These are phyloP conservation scores for Ips typographus DNA, from an alignment of 1,140 invertebrate species.

Conservation along the genomic window DNA sequence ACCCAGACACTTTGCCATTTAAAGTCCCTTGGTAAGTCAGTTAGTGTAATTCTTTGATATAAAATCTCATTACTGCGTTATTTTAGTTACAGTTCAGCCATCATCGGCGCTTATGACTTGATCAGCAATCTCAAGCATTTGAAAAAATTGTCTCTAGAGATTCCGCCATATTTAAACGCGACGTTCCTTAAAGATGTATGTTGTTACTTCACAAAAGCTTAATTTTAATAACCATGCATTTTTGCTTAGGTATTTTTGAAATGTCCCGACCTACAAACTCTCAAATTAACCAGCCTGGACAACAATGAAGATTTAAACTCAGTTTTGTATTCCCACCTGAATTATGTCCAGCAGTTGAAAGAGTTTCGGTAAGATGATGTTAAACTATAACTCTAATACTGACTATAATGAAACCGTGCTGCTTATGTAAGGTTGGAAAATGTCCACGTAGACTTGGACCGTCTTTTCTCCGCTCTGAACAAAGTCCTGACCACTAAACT, in stretches of 20 bases:
- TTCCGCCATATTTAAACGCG: conserved; percentile 26
- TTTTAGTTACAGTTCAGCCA: conserved; percentile 30
- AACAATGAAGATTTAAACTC: conserved; percentile 30
- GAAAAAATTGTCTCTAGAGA: conserved; percentile 22
- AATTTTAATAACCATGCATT: not conserved
- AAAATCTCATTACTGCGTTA: not conserved
- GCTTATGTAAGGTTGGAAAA: conserved; percentile 28
- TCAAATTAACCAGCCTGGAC: conserved; percentile 17
- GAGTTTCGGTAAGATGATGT: conserved; percentile 27
- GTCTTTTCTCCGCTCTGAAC: conserved; percentile 25
- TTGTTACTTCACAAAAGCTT: not conserved
- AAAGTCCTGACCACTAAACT: conserved; percentile 10
- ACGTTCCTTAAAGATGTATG: conserved; percentile 30
- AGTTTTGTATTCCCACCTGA: conserved; percentile 26
- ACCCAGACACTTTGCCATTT: conserved; percentile 7
- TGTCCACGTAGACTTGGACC: conserved; percentile 29
- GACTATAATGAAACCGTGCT: not conserved
- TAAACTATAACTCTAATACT: not conserved
- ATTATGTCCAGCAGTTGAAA: conserved; percentile 22
- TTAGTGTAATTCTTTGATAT: not conserved
- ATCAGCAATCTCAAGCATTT: conserved; percentile 26
- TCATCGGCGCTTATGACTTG: conserved; percentile 30
- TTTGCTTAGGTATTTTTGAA: conserved; percentile 23
- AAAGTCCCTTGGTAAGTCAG: conserved; percentile 29
- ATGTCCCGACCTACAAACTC: conserved; percentile 21